A percentile compares a stretch with the other conserved stretches of the same genome.
Evolutionary conservation across 2,797 vertebrate species (phyloP).

Genomic region (Cirrhinus molitorella): DNA sequence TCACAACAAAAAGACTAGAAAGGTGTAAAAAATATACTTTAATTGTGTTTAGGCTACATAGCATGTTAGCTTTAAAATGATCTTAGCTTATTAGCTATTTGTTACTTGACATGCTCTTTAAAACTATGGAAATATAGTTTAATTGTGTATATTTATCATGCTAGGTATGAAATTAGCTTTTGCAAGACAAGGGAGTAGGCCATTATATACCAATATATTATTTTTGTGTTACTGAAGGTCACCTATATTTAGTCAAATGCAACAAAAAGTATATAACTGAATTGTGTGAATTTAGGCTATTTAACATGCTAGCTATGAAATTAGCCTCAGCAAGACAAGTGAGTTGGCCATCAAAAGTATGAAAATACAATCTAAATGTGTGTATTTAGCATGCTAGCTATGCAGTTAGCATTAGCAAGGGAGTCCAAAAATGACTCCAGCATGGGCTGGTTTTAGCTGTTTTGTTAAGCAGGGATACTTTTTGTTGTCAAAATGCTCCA

Average conservation of each 20-base stretch:
- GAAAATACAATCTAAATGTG: too few species aligned
- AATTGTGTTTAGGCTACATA: background rate
- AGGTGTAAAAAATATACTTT: too few species aligned
- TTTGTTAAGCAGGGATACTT: too few species aligned
- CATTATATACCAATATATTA: too few species aligned
- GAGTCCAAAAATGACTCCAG: too few species aligned
- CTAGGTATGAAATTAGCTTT: background rate
- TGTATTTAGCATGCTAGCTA: too few species aligned
- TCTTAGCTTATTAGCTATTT: background rate
- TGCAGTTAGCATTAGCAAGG: too few species aligned
- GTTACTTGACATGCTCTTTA: background rate
- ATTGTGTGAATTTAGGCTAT: background rate
- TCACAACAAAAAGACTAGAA: too few species aligned
- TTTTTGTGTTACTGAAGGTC: too few species aligned
- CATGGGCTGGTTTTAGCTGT: too few species aligned
- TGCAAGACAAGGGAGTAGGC: background rate
- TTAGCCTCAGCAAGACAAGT: background rate
- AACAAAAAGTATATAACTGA: background rate
- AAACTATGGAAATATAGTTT: too few species aligned
- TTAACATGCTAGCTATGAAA: background rate
- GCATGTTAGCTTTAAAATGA: background rate
- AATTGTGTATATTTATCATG: background rate
- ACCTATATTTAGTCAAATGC: background rate
- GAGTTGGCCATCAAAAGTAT: too few species aligned
- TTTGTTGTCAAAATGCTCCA: background rate